These are phyloP conservation scores for Acleris emargana DNA, from an alignment of 2,888 invertebrate genomes.

Conservation along the genomic window DNA sequence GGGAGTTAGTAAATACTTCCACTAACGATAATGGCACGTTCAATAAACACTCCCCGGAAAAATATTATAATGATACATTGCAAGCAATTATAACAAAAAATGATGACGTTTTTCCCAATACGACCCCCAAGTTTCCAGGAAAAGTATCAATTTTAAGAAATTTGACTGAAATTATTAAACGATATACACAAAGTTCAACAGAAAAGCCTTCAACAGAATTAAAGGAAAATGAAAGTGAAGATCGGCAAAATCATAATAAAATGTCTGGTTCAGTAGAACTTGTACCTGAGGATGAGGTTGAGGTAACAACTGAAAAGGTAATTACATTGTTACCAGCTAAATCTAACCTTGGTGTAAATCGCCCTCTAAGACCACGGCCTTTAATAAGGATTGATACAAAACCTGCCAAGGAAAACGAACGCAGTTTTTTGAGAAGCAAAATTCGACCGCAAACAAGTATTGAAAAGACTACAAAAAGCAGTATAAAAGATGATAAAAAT, in stretches of 20 bases:
- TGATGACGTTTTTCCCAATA: slow-evolving; percentile 71
- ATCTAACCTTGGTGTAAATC: slow-evolving; percentile 90
- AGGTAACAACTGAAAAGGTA: slow-evolving; percentile 67
- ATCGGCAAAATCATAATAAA: slow-evolving; percentile 59
- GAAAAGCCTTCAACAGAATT: slow-evolving; percentile 45
- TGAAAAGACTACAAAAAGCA: slow-evolving; percentile 61
- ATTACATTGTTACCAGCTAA: slow-evolving; percentile 89
- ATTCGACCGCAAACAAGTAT: slow-evolving; percentile 56
- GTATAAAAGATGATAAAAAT: slow-evolving; percentile 39
- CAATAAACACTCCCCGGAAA: slow-evolving; percentile 74
- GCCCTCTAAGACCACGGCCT: slow-evolving; percentile 87
- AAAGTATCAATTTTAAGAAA: slow-evolving; percentile 82
- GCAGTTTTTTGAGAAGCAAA: slow-evolving; percentile 63
- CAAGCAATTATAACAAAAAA: slow-evolving; percentile 86
- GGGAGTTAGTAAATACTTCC: slow-evolving; percentile 85
- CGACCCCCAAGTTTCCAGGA: slow-evolving; percentile 71
- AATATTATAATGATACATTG: slow-evolving; percentile 85
- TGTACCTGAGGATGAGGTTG: slow-evolving; percentile 71
- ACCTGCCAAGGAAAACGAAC: slow-evolving; percentile 60
- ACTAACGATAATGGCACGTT: slow-evolving; percentile 70
- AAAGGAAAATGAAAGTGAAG: slow-evolving; percentile 52
- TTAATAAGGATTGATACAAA: slow-evolving; percentile 67
- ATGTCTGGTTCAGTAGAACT: slow-evolving; percentile 75
- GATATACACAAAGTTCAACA: slow-evolving; percentile 72
- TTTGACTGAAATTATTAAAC: slow-evolving; percentile 86